Evolutionary conservation across 2,797 vertebrate species (phyloP).

Genomic region (Poecilia velifera): DNA sequence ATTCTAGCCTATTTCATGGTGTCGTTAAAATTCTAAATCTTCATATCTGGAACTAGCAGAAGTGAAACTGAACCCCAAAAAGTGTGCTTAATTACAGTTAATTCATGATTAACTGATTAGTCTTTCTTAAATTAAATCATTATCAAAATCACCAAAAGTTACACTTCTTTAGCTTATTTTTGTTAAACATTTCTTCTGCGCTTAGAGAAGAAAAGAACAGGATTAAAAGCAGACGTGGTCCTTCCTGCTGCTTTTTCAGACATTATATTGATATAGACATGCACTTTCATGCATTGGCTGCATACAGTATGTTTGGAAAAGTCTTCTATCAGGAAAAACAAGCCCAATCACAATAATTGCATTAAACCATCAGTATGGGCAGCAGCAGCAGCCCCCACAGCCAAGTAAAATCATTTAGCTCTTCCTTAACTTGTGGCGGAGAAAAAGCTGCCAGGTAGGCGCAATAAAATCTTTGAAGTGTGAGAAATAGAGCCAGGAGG

Average conservation of each 20-base stretch:
- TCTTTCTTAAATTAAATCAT: background rate
- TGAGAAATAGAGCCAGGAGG: conserved; percentile 49
- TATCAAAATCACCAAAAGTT: background rate
- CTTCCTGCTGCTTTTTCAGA: background rate
- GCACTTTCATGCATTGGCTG: background rate
- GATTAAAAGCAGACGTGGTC: background rate
- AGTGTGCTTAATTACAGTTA: background rate
- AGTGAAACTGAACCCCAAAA: background rate
- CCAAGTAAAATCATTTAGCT: conserved; percentile 67
- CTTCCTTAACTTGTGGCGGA: conserved; percentile 42
- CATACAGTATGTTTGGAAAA: background rate
- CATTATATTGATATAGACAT: background rate
- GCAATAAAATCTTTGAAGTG: conserved; percentile 63
- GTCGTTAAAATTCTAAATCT: background rate
- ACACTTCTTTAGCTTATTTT: background rate
- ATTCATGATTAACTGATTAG: background rate
- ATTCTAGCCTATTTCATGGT: background rate
- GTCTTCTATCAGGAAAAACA: background rate
- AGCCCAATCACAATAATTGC: conserved; percentile 51
- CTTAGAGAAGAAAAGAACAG: background rate
- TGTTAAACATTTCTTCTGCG: background rate
- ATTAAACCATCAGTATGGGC: conserved; percentile 56
- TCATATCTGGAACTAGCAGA: background rate
- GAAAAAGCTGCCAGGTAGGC: conserved; percentile 42
- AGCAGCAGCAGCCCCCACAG: conserved; percentile 16